Conservation (phyloP, 2,797 vertebrate species). For the Eulemur mongoz region DNA sequence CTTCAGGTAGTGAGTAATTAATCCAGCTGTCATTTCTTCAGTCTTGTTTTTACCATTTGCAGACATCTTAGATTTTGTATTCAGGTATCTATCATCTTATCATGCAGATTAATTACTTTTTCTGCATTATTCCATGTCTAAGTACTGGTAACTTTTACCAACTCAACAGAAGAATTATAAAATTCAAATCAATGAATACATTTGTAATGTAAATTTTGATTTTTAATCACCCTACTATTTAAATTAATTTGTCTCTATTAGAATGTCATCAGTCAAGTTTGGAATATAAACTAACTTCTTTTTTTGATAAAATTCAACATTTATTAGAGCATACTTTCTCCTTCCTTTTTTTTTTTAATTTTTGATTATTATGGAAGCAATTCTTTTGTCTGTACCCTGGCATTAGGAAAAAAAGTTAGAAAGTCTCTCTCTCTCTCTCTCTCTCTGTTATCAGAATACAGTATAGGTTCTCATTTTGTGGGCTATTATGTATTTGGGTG, state of each 20-base stretch:
- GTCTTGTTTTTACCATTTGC: background rate
- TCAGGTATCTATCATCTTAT: background rate
- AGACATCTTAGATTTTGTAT: background rate
- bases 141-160: background rate
- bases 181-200: background rate
- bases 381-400: background rate
- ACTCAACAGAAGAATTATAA: background rate
- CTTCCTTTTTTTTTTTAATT: background rate
- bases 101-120: background rate
- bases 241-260: background rate
- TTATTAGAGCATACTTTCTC: background rate
- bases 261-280: background rate
- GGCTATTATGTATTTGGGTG: background rate
- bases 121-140: background rate
- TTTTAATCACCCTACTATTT: background rate
- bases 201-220: background rate
- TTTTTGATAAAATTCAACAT: background rate
- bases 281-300: background rate
- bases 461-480: slow-evolving; percentile 39
- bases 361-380: background rate
- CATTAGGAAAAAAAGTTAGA: background rate
- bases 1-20: background rate
- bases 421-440: background rate
- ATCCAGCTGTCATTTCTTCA: background rate
- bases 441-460: background rate